Evolutionary conservation across 1,140 invertebrate species (phyloP).

Genomic region (Drosophila truncata): DNA sequence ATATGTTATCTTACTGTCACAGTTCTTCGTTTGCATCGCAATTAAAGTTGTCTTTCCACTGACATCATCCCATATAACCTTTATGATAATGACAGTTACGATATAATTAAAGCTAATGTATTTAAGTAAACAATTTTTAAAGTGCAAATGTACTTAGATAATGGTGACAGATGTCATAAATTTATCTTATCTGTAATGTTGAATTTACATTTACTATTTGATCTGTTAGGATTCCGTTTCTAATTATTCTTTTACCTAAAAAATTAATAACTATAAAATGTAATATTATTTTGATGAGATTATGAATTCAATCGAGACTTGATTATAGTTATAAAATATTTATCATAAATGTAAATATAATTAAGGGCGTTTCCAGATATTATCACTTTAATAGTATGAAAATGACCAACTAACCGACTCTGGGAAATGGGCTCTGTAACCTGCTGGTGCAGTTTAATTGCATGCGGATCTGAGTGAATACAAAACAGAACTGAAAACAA

Average conservation of each 20-base stretch:
- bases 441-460: slow-evolving; percentile 44
- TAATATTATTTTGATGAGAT: neutral
- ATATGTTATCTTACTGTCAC: neutral
- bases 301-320: neutral
- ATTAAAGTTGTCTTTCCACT: neutral
- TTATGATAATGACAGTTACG: neutral
- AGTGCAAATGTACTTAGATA: slow-evolving; percentile 1
- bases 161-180: neutral
- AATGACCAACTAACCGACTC: slow-evolving; percentile 2
- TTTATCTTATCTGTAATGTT: neutral
- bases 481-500: slow-evolving; percentile 21
- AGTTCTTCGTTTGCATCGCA: neutral
- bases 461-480: slow-evolving; percentile 26
- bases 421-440: slow-evolving; percentile 15
- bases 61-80: neutral
- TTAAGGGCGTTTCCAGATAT: slow-evolving; percentile 4
- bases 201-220: neutral
- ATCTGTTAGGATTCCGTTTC: neutral
- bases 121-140: neutral
- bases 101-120: neutral
- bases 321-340: neutral
- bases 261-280: neutral
- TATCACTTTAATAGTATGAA: slow-evolving; percentile 19
- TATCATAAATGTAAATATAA: neutral
- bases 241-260: too few species aligned